Percentiles rank a stretch among this genome's conserved stretches.
Conservation (phyloP, 2,888 invertebrate species). For the Mesochorus sp. region DNA sequence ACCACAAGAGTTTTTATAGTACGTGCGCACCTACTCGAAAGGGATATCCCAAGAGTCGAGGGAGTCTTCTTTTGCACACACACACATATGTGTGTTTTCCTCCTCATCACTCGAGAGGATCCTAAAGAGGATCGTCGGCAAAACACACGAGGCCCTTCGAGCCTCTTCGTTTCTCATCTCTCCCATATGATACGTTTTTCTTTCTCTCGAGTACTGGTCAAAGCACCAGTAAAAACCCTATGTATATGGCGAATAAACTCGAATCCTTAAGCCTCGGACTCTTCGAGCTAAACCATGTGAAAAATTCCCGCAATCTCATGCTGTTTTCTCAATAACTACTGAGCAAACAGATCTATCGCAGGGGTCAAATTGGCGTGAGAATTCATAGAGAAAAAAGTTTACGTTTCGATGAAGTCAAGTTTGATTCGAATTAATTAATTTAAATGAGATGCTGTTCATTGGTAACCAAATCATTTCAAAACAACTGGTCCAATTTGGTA, state of each 20-base stretch:
- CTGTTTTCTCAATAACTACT: constrained; percentile 52
- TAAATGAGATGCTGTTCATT: no score
- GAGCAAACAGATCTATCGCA: constrained; percentile 43
- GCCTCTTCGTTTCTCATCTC: neutral
- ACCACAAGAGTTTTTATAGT: constrained; percentile 56
- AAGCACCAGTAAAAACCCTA: constrained; percentile 42
- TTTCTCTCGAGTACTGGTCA: constrained; percentile 58
- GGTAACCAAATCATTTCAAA: no score
- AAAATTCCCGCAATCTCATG: no score
- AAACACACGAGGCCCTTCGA: constrained; percentile 74
- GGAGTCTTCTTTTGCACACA: constrained; percentile 52
- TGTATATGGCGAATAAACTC: constrained; percentile 9
- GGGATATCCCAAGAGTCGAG: constrained; percentile 54
- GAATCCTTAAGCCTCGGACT: constrained; percentile 14
- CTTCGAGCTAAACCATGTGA: constrained; percentile 19
- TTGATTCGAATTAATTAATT: no score
- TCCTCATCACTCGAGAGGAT: constrained; percentile 58
- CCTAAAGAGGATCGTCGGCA: constrained; percentile 71
- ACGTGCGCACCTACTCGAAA: constrained; percentile 49
- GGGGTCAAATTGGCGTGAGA: constrained; percentile 21
- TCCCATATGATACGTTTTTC: neutral
- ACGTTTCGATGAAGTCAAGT: no score
- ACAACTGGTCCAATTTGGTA: no score
- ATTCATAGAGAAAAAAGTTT: neutral
- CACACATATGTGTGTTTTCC: constrained; percentile 57